Conservation (phyloP, 2,888 invertebrate genomes). For the Seira sanloemensis region DNA sequence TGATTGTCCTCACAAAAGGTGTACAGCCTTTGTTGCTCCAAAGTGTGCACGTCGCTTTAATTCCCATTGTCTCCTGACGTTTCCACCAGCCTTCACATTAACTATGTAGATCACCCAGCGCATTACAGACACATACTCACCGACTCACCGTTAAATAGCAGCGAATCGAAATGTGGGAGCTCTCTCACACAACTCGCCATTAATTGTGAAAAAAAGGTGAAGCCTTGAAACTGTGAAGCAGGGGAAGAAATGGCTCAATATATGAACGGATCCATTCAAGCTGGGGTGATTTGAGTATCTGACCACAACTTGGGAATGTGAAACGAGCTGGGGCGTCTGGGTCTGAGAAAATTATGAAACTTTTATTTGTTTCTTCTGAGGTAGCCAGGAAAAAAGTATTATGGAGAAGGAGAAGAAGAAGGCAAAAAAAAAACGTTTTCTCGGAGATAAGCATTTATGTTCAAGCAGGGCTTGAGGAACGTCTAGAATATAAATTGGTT, state of each 20-base stretch:
- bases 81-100: no score
- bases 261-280: no score
- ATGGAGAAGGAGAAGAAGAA: not conserved
- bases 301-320: not conserved
- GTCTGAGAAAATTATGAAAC: slow-evolving; percentile 2
- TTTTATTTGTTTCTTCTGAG: not conserved
- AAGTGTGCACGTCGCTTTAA: no score
- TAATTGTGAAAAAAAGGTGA: no score
- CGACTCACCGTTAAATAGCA: not conserved
- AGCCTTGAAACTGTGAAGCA: not conserved
- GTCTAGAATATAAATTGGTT: slow-evolving; percentile 46
- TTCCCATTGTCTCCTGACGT: slow-evolving; percentile 27
- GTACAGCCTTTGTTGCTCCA: not conserved
- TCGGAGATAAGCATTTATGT: slow-evolving; percentile 25
- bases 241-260: not conserved
- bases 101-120: not conserved
- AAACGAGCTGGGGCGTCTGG: not conserved
- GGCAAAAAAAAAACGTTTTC: no score
- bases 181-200: not conserved
- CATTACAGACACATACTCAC: not conserved
- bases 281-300: not conserved
- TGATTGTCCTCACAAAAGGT: slow-evolving; percentile 40
- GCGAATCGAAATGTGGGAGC: not conserved
- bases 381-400: not conserved
- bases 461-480: slow-evolving; percentile 34